phyloP scores from a whole-genome alignment of 2,888 invertebrate genomes.

The Acanthosepion pharaonis region DNA sequence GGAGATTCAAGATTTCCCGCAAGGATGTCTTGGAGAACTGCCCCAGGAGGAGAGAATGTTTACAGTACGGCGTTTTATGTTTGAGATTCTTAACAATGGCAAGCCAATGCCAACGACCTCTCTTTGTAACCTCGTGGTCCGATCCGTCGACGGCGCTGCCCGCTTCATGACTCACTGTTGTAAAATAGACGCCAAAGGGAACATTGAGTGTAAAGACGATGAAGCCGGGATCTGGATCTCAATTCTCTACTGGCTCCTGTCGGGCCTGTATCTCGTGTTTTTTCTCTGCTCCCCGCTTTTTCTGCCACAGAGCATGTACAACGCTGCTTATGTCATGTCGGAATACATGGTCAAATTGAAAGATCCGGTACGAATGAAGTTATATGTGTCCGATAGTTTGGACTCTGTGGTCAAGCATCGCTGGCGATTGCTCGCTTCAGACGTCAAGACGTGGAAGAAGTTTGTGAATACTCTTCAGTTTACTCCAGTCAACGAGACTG shows the following conservation, averaged over 20 bases:
- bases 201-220: constrained; percentile 61
- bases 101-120: constrained; percentile 48
- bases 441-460: constrained; percentile 62
- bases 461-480: constrained; percentile 59
- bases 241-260: constrained; percentile 66
- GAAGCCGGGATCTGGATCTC: constrained; percentile 66
- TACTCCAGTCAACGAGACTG: constrained; percentile 61
- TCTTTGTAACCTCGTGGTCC: constrained; percentile 68
- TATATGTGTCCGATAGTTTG: constrained; percentile 64
- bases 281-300: constrained; percentile 69
- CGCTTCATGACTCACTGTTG: constrained; percentile 69
- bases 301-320: constrained; percentile 68
- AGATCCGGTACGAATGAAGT: constrained; percentile 62
- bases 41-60: constrained; percentile 56
- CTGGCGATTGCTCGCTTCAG: constrained; percentile 61
- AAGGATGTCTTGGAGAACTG: constrained; percentile 66
- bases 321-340: constrained; percentile 66
- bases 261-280: constrained; percentile 65
- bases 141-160: constrained; percentile 57
- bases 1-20: constrained; percentile 63
- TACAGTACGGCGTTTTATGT: constrained; percentile 57
- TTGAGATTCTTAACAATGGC: constrained; percentile 55
- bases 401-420: constrained; percentile 62
- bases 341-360: constrained; percentile 70
- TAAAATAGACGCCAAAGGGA: constrained; percentile 55